These are phyloP conservation scores for Phoenicopterus ruber DNA, from an alignment of 2,113 vertebrate species.

Conservation along the genomic window DNA sequence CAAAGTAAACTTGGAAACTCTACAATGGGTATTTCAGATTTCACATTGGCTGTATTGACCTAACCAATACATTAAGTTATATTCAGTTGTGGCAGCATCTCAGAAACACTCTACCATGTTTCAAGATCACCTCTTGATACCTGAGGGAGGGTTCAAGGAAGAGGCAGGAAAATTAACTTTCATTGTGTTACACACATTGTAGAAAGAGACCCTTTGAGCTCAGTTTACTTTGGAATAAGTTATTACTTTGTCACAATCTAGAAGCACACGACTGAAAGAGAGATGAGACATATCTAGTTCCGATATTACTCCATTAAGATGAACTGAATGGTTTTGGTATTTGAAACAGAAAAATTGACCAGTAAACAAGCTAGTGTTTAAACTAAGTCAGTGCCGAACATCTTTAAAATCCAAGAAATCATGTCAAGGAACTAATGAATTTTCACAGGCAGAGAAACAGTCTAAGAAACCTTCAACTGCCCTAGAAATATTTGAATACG, in stretches of 20 bases:
- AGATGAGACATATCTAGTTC: neutral
- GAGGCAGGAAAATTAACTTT: neutral
- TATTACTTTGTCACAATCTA: neutral
- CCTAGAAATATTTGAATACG: neutral
- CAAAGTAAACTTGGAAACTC: neutral
- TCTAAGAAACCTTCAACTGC: neutral
- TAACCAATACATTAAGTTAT: neutral
- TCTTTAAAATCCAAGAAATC: neutral
- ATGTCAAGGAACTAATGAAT: neutral
- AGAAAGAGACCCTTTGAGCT: neutral
- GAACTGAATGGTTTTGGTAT: neutral
- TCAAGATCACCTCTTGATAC: neutral
- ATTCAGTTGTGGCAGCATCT: neutral
- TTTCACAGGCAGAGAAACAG: neutral
- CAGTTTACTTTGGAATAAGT: neutral
- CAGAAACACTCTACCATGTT: neutral
- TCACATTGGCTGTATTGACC: neutral
- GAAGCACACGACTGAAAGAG: neutral
- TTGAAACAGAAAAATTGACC: neutral
- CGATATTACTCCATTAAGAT: neutral
- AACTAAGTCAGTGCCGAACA: neutral
- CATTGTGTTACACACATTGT: neutral
- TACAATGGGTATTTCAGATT: neutral
- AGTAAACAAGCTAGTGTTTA: neutral
- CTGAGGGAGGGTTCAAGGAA: neutral